Base-by-base conservation (phyloP, 2,888 invertebrate species). In the Agriotes lineatus region DNA sequence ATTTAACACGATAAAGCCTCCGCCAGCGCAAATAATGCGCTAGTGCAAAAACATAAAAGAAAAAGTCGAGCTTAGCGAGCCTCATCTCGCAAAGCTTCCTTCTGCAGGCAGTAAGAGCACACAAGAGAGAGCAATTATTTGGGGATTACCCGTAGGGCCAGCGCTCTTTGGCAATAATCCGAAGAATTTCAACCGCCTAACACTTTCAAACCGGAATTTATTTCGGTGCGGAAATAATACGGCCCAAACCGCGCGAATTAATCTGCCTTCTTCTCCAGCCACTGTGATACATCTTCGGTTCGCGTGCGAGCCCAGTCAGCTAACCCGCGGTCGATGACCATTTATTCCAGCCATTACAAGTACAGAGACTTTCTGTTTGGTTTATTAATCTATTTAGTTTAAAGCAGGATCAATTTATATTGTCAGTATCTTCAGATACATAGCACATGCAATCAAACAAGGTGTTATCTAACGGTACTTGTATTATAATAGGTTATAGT, bases 51-150 rank as follows among this genome's bases (percentile, higher is more conserved):
- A 56, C 19, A 37, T 20, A 39, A 56, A 56, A 37, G 56, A 56
- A 56, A 56, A 39, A 12, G 37, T 14, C n/a, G 56, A 56, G 56
- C 56, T 56, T 56, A 56, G 39, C 20, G 56, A n/a, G 30, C 33
- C 56, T 56, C 56, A 50, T 37, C 50, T 59, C 16, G 61, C 50
- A 61, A 61, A 48, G 59, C 58, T 54, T 37, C 54, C 42, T 67
- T 54, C 20, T 20, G 33, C 19, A 35, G 37, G 39, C 30, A 35
- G 42, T 14, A 59, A 66, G 44, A 42, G 42, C 54, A 67, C 63
- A 62, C 57, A 57, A 62, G 68, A 50, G 62, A 50, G 48, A 59
- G 68, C 68, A 63, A 68, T 68, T 68, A 68, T 68, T 68, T 63
- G 59, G 44, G 58, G 63, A 68, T 68, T 68, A 68, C 59, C 57